Evolutionary conservation across 2,888 invertebrate species (phyloP), one percentile per base, ranked within the genome.

Genomic region (Saturnia japonica): DNA sequence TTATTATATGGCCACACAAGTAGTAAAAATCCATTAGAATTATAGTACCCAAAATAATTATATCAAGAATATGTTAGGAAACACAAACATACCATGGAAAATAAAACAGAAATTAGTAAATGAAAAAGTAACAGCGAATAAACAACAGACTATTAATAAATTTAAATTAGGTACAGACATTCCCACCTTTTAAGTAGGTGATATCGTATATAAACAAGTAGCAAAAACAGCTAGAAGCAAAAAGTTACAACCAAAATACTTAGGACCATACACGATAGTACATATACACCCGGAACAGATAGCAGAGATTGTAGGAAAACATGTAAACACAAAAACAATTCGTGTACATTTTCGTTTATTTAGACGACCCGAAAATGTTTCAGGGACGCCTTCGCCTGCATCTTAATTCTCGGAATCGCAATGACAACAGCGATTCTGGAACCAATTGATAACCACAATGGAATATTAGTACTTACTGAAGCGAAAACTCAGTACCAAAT

Each of bases 21-120:
- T 57, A 78, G 68, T 70, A 78, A 76, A 76, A 83, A 76, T 71
- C 83, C 73, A 68, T 73, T 75, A 76, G 81, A 80, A 72, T 70
- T 76, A 76, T 81, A 76, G 77, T 86, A 70, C 74, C 79, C 77
- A 1, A 75, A 76, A 72, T 78, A 81, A 75, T 97, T 91, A 79
- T 96, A 95, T 40, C 96, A 94, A 22, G 97, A 96, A 51, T 72
- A n/a, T n/a, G n/a, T n/a, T n/a, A n/a, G n/a, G n/a, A n/a, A n/a
- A n/a, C n/a, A n/a, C n/a, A n/a, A n/a, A n/a, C n/a, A n/a, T n/a
- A n/a, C n/a, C n/a, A n/a, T n/a, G n/a, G n/a, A n/a, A n/a, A n/a
- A n/a, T n/a, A n/a, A n/a, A n/a, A n/a, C n/a, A n/a, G n/a, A n/a
- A n/a, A n/a, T n/a, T n/a, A n/a, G n/a, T n/a, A n/a, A n/a, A n/a